phyloP scores from a whole-genome alignment of 2,113 vertebrate species.

The Labeo catla region DNA sequence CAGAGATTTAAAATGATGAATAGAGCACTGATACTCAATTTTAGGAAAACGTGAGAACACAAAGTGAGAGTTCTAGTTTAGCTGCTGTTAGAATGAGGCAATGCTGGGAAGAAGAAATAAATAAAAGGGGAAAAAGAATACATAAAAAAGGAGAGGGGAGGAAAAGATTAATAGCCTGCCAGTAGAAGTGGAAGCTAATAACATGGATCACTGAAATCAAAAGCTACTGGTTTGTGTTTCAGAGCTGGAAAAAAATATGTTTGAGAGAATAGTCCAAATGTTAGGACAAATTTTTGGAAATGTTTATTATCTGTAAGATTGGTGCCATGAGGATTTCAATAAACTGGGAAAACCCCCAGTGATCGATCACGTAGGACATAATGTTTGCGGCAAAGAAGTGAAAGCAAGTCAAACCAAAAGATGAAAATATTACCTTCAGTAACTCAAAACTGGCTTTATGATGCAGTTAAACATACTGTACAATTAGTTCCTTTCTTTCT shows the following conservation, averaged over 20 bases:
- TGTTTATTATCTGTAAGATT: slow-evolving; percentile 42
- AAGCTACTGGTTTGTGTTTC: slow-evolving; percentile 68
- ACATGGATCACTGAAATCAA: slow-evolving; percentile 78
- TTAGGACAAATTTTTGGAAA: slow-evolving; percentile 57
- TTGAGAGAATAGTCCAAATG: slow-evolving; percentile 59
- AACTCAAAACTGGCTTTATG: neutral
- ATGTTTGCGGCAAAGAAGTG: neutral
- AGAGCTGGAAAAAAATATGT: slow-evolving; percentile 70
- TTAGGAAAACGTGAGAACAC: slow-evolving; percentile 64
- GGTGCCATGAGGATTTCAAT: slow-evolving; percentile 44
- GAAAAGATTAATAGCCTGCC: slow-evolving; percentile 77
- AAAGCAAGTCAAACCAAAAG: neutral
- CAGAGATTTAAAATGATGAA: slow-evolving; percentile 63
- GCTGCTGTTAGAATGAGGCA: slow-evolving; percentile 54
- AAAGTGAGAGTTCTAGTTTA: slow-evolving; percentile 62
- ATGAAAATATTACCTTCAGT: neutral
- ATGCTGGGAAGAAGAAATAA: slow-evolving; percentile 57
- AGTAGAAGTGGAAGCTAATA: slow-evolving; percentile 73
- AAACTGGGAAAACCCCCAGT: slow-evolving; percentile 52
- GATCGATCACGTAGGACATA: slow-evolving; percentile 35
- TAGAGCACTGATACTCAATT: slow-evolving; percentile 66
- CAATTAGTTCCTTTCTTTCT: neutral
- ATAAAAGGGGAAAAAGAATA: slow-evolving; percentile 66
- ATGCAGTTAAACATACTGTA: neutral
- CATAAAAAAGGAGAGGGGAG: slow-evolving; percentile 49